A percentile compares a stretch with the other conserved stretches of the same genome.
Evolutionary conservation across 2,113 vertebrate genomes (phyloP).

Genomic region (Carettochelys insculpta): DNA sequence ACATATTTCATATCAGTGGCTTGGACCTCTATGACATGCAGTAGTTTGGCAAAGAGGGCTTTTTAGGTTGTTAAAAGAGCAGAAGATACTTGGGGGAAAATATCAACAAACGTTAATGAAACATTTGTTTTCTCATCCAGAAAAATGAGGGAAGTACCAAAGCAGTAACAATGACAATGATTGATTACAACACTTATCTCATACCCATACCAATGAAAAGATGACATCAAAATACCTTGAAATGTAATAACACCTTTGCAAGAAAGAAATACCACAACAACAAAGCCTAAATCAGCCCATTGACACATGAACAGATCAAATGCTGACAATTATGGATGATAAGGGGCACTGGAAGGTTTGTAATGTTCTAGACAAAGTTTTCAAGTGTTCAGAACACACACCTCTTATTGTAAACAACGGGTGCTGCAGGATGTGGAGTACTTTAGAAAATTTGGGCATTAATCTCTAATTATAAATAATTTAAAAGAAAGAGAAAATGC

Average conservation of each 20-base stretch:
- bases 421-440: neutral
- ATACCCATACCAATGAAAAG: neutral
- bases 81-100: neutral
- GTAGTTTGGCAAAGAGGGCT: neutral
- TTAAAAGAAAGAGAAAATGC: neutral
- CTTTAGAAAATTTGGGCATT: neutral
- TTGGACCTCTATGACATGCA: neutral
- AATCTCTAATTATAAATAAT: neutral
- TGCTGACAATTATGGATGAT: neutral
- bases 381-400: neutral
- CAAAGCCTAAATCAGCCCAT: neutral
- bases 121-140: neutral
- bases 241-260: neutral
- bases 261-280: neutral
- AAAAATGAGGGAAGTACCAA: neutral
- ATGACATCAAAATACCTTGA: neutral
- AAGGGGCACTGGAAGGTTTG: neutral
- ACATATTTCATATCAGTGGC: neutral
- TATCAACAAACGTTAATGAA: neutral
- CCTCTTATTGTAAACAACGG: accelerated
- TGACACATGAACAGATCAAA: neutral
- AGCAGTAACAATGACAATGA: neutral
- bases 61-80: neutral
- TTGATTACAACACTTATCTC: neutral
- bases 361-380: neutral